Conservation (phyloP, 2,888 invertebrate species). For the Bombylius discolor region DNA sequence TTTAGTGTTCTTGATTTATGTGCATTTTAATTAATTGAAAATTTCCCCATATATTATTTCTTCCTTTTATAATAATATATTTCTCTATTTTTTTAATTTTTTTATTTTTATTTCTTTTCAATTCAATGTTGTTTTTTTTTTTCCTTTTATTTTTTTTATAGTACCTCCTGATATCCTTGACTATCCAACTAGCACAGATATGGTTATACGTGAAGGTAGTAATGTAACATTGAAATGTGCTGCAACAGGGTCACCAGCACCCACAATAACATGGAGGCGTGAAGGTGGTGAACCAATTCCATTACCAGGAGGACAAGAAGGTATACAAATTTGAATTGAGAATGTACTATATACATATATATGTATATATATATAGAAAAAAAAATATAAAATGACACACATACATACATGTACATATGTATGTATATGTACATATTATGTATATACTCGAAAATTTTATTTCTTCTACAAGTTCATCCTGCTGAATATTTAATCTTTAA, state of each 20-base stretch:
- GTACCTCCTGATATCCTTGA: constrained; percentile 79
- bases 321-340: constrained; percentile 30
- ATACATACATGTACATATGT: too few relatives aligned
- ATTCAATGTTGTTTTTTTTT: too few relatives aligned
- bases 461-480: too few relatives aligned
- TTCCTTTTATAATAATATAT: neutral
- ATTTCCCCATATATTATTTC: neutral
- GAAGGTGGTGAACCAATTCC: constrained; percentile 67
- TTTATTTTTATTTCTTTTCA: too few relatives aligned
- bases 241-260: constrained; percentile 77
- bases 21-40: too few relatives aligned
- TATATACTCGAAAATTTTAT: too few relatives aligned
- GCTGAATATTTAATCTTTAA: too few relatives aligned
- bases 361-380: too few relatives aligned
- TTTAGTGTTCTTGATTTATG: too few relatives aligned
- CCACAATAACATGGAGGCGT: constrained; percentile 75
- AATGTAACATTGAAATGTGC: constrained; percentile 76
- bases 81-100: neutral
- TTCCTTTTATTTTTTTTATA: constrained; percentile 24
- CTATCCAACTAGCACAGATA: constrained; percentile 70
- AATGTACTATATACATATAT: too few relatives aligned
- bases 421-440: too few relatives aligned
- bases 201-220: constrained; percentile 75
- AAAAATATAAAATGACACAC: too few relatives aligned
- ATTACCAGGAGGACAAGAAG: constrained; percentile 53